A percentile compares a stretch with the other conserved stretches of the same genome.
Evolutionary conservation across 1,140 invertebrate genomes (phyloP).

Genomic region (Phenacoccus solenopsis): DNA sequence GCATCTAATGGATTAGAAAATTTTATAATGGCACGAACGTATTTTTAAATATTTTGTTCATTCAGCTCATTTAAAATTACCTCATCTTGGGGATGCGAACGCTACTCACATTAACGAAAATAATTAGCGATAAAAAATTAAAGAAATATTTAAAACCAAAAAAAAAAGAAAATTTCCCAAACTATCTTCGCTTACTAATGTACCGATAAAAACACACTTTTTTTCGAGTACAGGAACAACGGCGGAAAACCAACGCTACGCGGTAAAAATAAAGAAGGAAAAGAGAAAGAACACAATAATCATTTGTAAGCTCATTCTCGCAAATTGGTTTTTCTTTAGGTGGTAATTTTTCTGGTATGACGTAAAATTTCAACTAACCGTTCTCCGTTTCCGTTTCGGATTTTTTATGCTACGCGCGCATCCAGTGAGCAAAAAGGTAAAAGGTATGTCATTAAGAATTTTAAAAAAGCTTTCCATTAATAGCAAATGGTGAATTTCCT

Average conservation of each 20-base stretch:
- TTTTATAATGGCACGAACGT: too few species aligned
- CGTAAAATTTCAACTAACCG: neutral
- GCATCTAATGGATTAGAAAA: too few species aligned
- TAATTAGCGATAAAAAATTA: neutral
- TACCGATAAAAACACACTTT: neutral
- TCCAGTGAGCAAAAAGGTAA: neutral
- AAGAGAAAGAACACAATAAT: neutral
- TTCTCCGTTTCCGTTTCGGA: neutral
- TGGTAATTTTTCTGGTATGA: neutral
- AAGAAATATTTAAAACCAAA: neutral
- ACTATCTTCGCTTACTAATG: neutral
- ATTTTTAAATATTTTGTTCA: too few species aligned
- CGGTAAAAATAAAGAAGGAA: neutral
- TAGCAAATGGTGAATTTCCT: neutral
- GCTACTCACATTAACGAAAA: neutral
- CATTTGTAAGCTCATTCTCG: slow-evolving; percentile 13
- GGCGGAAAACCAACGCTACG: too few species aligned
- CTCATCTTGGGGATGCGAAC: too few species aligned
- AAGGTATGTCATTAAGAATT: slow-evolving; percentile 2
- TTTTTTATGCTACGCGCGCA: neutral
- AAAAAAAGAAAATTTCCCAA: neutral
- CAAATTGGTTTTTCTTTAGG: slow-evolving; percentile 16
- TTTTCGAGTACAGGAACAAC: neutral
- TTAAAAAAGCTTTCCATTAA: neutral
- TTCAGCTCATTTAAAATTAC: too few species aligned